A percentile compares a stretch with the other conserved stretches of the same genome.
These are phyloP conservation scores for Sinodicranocentrus sp. DNA, from an alignment of 2,888 invertebrate species.

Conservation along the genomic window DNA sequence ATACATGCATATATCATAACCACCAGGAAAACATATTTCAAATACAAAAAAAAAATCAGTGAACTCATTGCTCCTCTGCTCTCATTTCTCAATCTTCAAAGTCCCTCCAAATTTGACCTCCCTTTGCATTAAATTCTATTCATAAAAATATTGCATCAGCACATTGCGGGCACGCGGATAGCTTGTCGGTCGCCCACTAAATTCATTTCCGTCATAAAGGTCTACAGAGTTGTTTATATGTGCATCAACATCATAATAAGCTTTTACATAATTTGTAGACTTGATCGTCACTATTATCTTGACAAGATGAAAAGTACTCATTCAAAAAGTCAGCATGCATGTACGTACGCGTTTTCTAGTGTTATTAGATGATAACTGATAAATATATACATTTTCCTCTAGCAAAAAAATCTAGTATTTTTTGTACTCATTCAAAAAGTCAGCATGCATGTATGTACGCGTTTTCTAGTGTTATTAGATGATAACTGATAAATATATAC, in stretches of 20 bases:
- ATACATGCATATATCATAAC: background rate
- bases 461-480: background rate
- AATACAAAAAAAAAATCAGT: background rate
- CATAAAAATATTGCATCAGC: conserved; percentile 25
- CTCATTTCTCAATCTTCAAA: conserved; percentile 24
- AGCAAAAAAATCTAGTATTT: too few relatives aligned
- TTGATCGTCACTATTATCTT: background rate
- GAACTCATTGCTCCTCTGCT: conserved; percentile 35
- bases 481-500: background rate
- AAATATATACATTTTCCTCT: background rate
- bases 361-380: background rate
- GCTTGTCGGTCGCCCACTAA: conserved; percentile 54
- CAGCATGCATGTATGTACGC: background rate
- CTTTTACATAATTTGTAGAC: conserved; percentile 1
- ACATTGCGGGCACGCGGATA: conserved; percentile 39
- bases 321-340: background rate
- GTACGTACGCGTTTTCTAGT: background rate
- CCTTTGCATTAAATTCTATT: conserved; percentile 27
- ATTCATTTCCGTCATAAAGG: conserved; percentile 56
- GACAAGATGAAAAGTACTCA: conserved; percentile 12
- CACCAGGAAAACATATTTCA: conserved; percentile 12
- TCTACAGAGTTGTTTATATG: too few relatives aligned
- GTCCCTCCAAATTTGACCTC: conserved; percentile 28
- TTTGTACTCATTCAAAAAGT: conserved; percentile 4
- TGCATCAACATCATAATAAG: conserved; percentile 9